A percentile compares a stretch with the other conserved stretches of the same genome.
Conservation (phyloP, 2,113 vertebrate genomes). For the Tyrannus savana region DNA sequence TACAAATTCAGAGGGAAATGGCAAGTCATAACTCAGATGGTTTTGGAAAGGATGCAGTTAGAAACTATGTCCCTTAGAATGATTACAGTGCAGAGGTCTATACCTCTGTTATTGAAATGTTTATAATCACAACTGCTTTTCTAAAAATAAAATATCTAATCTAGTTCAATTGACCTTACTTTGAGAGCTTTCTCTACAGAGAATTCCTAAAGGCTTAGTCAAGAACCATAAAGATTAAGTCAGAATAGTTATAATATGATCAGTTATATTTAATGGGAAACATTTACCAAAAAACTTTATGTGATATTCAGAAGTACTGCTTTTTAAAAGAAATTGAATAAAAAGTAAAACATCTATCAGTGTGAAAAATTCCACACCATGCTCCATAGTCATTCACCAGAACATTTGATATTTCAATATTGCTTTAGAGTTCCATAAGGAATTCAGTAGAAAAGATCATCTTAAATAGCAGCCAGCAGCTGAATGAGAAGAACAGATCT, state of each 20-base stretch:
- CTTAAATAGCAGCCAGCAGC: neutral
- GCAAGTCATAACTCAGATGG: neutral
- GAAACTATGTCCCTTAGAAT: neutral
- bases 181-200: neutral
- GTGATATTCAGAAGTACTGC: neutral
- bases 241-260: neutral
- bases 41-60: neutral
- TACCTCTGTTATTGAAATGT: neutral
- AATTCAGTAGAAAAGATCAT: neutral
- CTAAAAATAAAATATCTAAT: conserved; percentile 15
- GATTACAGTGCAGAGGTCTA: neutral
- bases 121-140: neutral
- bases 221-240: neutral
- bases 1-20: neutral
- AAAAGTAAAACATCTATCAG: neutral
- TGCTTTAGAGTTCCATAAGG: neutral
- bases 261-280: neutral
- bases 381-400: neutral
- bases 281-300: neutral
- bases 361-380: neutral
- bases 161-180: neutral
- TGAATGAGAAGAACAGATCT: neutral
- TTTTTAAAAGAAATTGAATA: conserved; percentile 23
- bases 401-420: neutral
- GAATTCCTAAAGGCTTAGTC: neutral